Evolutionary conservation across 2,113 vertebrate species (phyloP), one percentile per base, ranked within the genome.

Genomic region (Amia ocellicauda): DNA sequence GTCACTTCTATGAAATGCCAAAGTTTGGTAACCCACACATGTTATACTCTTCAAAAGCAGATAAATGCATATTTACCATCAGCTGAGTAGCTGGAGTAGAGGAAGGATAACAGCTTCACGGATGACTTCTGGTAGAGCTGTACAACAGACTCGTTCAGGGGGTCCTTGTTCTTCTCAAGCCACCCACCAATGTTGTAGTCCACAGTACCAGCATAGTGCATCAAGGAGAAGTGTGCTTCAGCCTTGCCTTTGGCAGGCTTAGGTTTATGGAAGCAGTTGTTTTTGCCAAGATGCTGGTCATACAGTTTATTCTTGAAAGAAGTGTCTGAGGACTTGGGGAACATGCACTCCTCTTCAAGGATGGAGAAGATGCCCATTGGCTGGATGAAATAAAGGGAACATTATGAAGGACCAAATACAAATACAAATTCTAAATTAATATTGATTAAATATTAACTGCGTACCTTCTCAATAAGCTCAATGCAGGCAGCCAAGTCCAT

Each of bases 111-210:
- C 10, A 77, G 58, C 47, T 79, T 75, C 3, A 81, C 54, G 0
- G 77, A 64, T 3, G 84, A 85, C 69, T 85, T 86, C 80, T 82
- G 79, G 62, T 82, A 86, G 16, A 86, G 80, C 64, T 82, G 90
- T 2, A 94, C 87, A 40, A 92, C 93, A 0, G 93, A 90, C 75
- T 96, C 93, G 0, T 96, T 96, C 82, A 96, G 67, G 0, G 94
- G 94, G 73, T 97, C 93, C 69, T 97, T 97, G 82, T 96, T 97
- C 74, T 97, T 96, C 55, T 96, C 94, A 24, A 96, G 77, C 94
- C 94, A 96, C 13, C 93, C 93, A 24, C 17, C 13, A 62, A 96
- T 91, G 63, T 94, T 95, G 78, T 95, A 96, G 59, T 96, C 93
- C 69, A 96, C 94, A 0, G 76, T 86, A 0, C 93, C 93, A 0